These are phyloP conservation scores for Parthenolecanium corni DNA, from an alignment of 2,888 invertebrate species.

Conservation along the genomic window DNA sequence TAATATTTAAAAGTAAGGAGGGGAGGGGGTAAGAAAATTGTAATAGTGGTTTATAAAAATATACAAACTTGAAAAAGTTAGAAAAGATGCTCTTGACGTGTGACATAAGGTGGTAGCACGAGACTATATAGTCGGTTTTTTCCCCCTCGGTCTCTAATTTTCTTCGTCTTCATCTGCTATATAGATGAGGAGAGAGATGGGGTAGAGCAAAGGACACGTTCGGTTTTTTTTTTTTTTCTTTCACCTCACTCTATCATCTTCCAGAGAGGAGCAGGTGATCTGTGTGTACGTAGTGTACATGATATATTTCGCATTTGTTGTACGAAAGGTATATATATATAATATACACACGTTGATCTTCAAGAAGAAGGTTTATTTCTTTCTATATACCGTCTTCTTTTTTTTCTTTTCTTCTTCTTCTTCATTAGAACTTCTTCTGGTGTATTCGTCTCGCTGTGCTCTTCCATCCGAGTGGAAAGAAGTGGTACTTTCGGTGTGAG, in stretches of 20 bases:
- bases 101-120: constrained; percentile 25
- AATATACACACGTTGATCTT: background rate
- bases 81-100: background rate
- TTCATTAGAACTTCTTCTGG: background rate
- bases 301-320: constrained; percentile 23
- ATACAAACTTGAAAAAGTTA: background rate
- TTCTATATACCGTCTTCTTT: background rate
- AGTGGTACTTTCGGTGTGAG: background rate
- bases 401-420: background rate
- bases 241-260: background rate
- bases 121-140: background rate
- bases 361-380: no score
- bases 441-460: background rate
- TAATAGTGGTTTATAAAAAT: constrained; percentile 19
- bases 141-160: background rate
- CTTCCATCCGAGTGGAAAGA: background rate
- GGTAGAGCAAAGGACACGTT: background rate
- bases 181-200: background rate
- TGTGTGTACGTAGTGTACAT: background rate
- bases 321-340: background rate
- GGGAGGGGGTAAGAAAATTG: background rate
- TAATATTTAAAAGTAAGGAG: background rate
- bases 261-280: constrained; percentile 9
- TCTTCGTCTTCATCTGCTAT: background rate
- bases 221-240: background rate